Base-by-base conservation (phyloP, 23 tunicate genomes). In the Oikopleura dioica region DNA sequence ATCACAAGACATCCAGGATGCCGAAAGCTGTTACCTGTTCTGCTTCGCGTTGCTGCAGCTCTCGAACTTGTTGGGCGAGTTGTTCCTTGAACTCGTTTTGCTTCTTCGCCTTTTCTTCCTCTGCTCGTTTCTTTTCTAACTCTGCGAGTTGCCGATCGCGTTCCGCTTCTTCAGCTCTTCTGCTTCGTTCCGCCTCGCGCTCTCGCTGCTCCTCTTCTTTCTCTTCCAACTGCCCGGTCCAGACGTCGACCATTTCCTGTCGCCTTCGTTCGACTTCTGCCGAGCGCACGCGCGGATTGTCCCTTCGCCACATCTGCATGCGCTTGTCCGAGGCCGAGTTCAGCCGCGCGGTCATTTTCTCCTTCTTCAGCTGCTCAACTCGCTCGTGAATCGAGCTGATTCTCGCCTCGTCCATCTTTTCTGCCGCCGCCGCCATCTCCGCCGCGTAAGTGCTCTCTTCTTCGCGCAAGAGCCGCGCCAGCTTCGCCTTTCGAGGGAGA, bases 171-270 rank as follows among this genome's bases (percentile, higher is more conserved):
- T 63, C 32, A 12, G 16, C 26, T 63, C 26, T 31, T 28, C 2
- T 28, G 16, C 26, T 5, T 24, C 72, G 72, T 31, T 63, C 32
- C 33, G 30, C 33, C 26, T 63, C 72, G 29, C 2, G 16, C 2
- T 63, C 32, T 24, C 72, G 29, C 33, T 63, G 72, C 26, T 63
- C 33, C 26, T 63, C 33, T 63, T 63, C 72, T 24, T 28, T 24
- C 33, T 63, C 30, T 63, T 63, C 72, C 5, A 63, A 31, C 26
- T 63, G 72, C 26, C 72, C 72, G 2, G 33, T 16, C 72, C 72
- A 63, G 33, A 63, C 33, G 29, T 63, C 72, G 29, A 28, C 33
- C 72, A 63, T 63, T 63, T 63, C 72, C 26, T 63, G 72, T 31
- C 72, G 29, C 33, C 72, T 63, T 23, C 72, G 72, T 28, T 63